A percentile compares a stretch with the other conserved stretches of the same genome.
These are phyloP conservation scores for Chelmon rostratus DNA, from an alignment of 2,797 vertebrate genomes.

Conservation along the genomic window DNA sequence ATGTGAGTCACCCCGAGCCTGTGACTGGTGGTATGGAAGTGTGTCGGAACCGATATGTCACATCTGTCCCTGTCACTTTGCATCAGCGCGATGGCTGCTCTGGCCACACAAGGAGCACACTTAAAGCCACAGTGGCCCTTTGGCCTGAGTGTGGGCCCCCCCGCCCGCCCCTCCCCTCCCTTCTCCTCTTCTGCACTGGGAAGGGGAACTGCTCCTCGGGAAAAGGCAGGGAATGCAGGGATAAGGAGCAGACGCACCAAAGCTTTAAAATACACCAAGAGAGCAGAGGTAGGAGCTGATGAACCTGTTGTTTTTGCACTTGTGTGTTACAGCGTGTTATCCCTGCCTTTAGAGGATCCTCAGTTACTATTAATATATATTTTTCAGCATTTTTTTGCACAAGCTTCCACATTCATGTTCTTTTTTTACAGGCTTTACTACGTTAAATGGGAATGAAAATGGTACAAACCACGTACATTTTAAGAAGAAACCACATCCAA, in stretches of 20 bases:
- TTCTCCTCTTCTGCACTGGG: conserved; percentile 33
- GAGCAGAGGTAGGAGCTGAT: conserved; percentile 38
- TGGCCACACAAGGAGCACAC: conserved; percentile 79
- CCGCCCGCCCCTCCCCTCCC: conserved; percentile 36
- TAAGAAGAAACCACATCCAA: conserved; percentile 20
- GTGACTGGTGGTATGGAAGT: conserved; percentile 91
- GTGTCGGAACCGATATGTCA: conserved; percentile 98
- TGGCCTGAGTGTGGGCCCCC: conserved; percentile 71
- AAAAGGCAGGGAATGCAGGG: conserved; percentile 58
- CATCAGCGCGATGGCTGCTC: conserved; percentile 87
- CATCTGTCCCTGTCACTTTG: conserved; percentile 94
- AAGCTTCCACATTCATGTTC: not conserved
- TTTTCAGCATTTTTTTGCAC: not conserved
- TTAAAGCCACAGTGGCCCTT: conserved; percentile 86
- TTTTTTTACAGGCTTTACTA: conserved; percentile 8
- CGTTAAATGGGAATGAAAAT: conserved; percentile 25
- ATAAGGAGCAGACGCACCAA: conserved; percentile 45
- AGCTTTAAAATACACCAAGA: conserved; percentile 52
- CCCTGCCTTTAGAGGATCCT: conserved; percentile 4
- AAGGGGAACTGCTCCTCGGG: conserved; percentile 56
- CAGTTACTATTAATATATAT: not conserved
- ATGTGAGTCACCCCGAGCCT: conserved; percentile 95
- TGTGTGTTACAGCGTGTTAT: conserved; percentile 10
- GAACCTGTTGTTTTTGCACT: conserved; percentile 30
- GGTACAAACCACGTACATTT: conserved; percentile 14